A percentile compares a stretch with the other conserved stretches of the same genome.
phyloP scores from a whole-genome alignment of 2,888 invertebrate genomes.

The Ormyrus pomaceus region DNA sequence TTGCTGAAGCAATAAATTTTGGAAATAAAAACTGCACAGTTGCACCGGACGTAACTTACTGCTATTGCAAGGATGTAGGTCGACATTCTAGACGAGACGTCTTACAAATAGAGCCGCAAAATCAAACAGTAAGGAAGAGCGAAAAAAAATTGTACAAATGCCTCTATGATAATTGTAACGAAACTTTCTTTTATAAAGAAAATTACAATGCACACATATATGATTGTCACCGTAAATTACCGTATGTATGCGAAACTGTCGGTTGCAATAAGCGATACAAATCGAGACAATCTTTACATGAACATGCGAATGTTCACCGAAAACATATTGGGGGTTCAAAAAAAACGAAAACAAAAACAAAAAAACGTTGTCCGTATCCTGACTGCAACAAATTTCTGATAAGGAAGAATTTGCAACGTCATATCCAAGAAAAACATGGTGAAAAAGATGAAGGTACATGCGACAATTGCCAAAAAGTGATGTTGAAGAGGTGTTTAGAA shows the following conservation, averaged over 20 bases:
- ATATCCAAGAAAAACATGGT: neutral
- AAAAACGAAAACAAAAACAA: neutral
- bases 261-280: conserved; percentile 1
- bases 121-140: neutral
- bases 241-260: neutral
- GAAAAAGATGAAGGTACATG: neutral
- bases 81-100: neutral
- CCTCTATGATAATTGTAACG: neutral
- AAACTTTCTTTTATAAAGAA: neutral
- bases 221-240: neutral
- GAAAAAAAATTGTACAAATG: neutral
- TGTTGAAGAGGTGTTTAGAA: neutral
- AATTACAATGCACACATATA: neutral
- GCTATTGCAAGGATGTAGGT: neutral
- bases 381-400: neutral
- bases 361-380: neutral
- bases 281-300: too few relatives aligned
- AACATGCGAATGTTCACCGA: too few relatives aligned
- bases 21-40: neutral
- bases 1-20: neutral
- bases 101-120: neutral
- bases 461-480: neutral
- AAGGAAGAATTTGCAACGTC: neutral
- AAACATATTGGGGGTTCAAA: too few relatives aligned
- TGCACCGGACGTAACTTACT: neutral